phyloP scores from a whole-genome alignment of 1,140 invertebrate genomes.

The Drosophila paulistorum region DNA sequence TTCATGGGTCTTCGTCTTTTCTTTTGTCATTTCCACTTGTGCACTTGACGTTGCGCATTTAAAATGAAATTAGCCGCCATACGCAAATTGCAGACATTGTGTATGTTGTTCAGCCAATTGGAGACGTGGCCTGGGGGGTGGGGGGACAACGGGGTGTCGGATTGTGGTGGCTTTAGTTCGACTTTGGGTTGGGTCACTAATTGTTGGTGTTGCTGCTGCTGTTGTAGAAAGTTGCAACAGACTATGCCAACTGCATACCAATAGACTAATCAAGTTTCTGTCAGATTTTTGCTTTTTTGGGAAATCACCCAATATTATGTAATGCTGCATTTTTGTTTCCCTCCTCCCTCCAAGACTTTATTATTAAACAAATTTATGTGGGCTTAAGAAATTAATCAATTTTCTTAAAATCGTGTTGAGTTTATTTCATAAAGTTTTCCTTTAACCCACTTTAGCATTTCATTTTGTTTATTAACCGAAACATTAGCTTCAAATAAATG shows the following conservation, averaged over 20 bases:
- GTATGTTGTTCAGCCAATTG: slow-evolving; percentile 18
- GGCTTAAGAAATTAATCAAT: too few relatives aligned
- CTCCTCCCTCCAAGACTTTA: neutral
- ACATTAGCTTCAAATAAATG: neutral
- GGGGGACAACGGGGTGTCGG: slow-evolving; percentile 16
- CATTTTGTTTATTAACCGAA: too few relatives aligned
- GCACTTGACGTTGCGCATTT: slow-evolving; percentile 54
- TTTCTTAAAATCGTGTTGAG: too few relatives aligned
- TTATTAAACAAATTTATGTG: too few relatives aligned
- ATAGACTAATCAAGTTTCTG: slow-evolving; percentile 6
- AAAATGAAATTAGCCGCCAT: slow-evolving; percentile 71
- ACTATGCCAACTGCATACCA: slow-evolving; percentile 24
- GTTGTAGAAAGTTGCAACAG: slow-evolving; percentile 22
- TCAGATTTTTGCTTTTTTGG: neutral
- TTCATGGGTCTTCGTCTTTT: slow-evolving; percentile 29
- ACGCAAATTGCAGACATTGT: slow-evolving; percentile 64
- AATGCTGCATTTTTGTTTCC: neutral
- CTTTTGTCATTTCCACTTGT: slow-evolving; percentile 29
- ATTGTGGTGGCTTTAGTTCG: slow-evolving; percentile 26
- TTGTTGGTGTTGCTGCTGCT: slow-evolving; percentile 2
- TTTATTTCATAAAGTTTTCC: neutral
- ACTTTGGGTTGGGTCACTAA: slow-evolving; percentile 21
- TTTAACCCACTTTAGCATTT: neutral
- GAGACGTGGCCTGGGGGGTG: neutral
- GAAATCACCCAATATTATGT: neutral